Base-by-base conservation (phyloP, 1,140 invertebrate species). In the Temnothorax curvispinosus region DNA sequence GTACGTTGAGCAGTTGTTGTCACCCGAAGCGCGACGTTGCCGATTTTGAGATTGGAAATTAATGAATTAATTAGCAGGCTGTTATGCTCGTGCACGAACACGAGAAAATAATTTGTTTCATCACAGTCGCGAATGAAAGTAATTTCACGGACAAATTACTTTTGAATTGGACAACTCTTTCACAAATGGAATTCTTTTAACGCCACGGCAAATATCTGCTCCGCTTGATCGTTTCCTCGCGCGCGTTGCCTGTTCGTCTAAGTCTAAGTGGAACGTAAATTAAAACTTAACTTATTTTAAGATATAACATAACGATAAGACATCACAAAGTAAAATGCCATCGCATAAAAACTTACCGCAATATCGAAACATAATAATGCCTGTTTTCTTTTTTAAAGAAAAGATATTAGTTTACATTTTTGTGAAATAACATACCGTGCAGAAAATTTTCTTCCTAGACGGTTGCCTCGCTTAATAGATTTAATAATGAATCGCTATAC, bases 21-120 rank as follows among this genome's bases (percentile, higher is more conserved):
- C 35, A 80, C 9, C 44, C 47, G 35, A 52, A 52, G n/a, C 41
- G 72, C 71, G 15, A 38, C 44, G 50, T 58, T 38, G 54, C 35
- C 41, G 87, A 89, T 89, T 69, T 52, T 56, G 65, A 76, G 77
- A 90, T 90, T 84, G 80, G 86, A 88, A 89, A 89, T 91, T 89
- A 89, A 91, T 91, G 71, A 90, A 91, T 88, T 91, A 91, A 91
- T 91, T 91, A 91, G 74, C 77, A 76, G 86, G 50, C 77, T 88
- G 88, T 88, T 88, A 84, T 85, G 74, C 35, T 27, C 58, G 65
- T 58, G 65, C 69, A 71, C 62, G 35, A 52, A 9, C 41, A 58
- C 71, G 72, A 65, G 71, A 82, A 47, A 27, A 87, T 78, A 82
- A 88, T 91, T 88, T 81, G 87, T 87, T 90, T 58, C 77, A 62